Base-by-base conservation (phyloP, 1,140 invertebrate genomes). In the Ptiloglossa arizonensis region DNA sequence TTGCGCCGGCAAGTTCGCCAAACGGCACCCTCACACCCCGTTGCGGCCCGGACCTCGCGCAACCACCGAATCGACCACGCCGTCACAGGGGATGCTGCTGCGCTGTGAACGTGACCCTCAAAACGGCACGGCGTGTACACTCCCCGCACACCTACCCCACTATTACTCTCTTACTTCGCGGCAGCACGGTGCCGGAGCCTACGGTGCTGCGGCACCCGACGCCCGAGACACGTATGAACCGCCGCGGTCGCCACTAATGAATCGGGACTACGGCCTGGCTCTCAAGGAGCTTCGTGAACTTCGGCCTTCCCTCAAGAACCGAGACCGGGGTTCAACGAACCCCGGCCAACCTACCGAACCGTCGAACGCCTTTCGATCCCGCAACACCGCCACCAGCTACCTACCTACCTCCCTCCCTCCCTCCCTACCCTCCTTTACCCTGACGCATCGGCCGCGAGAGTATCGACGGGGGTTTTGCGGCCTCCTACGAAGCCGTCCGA, bases 61-160 rank as follows among this genome's bases (percentile, higher is more conserved):
- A 89, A 91, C 89, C 87, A 88, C 89, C 86, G 81, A 89, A 90
- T 87, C 88, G 87, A 83, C 89, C 74, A 74, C 64, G 70, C 60
- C 85, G 78, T 81, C 87, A 84, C 76, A 85, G 81, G 83, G 81
- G 87, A 88, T 87, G 88, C 87, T 87, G 88, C 87, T 89, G 89
- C 86, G 87, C 90, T 90, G 86, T 91, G 90, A 91, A 91, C 90
- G 90, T 91, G 90, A 91, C 90, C 90, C 90, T 90, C 90, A 91
- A 91, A 91, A 90, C 87, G 86, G 83, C 83, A 81, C 72, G 82
- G 59, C 79, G 62, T 80, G 76, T 86, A 84, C 86, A 80, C 76
- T 59, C 70, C 60, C 78, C 67, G 50, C n/a, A n/a, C n/a, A n/a
- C n/a, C n/a, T n/a, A n/a, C 48, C 67, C 64, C 41, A 41, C 41